phyloP scores from a whole-genome alignment of 2,888 invertebrate genomes.

The Rotaria magnacalcarata region DNA sequence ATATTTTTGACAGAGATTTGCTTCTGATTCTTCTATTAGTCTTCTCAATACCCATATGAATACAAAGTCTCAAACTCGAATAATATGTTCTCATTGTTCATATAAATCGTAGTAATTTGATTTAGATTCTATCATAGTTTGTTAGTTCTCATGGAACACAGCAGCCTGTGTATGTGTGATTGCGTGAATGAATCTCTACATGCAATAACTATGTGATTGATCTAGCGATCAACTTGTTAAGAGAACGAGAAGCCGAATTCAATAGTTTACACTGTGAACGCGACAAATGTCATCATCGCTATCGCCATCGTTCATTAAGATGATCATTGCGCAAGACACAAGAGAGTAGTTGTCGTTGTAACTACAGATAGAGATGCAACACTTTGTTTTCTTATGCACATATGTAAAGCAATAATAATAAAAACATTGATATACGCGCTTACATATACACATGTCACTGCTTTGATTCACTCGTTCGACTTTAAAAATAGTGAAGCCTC shows the following conservation, averaged over 20 bases:
- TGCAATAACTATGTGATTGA: constrained; percentile 26
- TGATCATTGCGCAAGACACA: constrained; percentile 14
- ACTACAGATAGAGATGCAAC: constrained; percentile 26
- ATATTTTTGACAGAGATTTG: neutral
- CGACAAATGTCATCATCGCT: constrained; percentile 21
- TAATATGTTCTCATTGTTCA: neutral
- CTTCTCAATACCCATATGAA: neutral
- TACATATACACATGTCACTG: neutral
- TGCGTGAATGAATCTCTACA: neutral
- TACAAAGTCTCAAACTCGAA: neutral
- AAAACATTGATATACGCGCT: neutral
- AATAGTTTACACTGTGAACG: neutral
- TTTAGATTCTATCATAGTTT: constrained; percentile 23
- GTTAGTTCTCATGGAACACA: neutral
- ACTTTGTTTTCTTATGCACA: neutral
- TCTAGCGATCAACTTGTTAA: constrained; percentile 26
- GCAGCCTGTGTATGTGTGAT: neutral
- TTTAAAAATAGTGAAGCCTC: neutral
- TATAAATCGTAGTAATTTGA: neutral
- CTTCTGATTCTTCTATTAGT: neutral
- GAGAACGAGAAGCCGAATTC: constrained; percentile 17
- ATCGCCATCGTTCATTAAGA: neutral
- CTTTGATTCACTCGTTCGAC: neutral
- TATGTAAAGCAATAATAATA: neutral
- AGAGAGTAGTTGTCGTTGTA: constrained; percentile 2